phyloP scores from a whole-genome alignment of 2,113 vertebrate species.

The Coptodon rendalli region DNA sequence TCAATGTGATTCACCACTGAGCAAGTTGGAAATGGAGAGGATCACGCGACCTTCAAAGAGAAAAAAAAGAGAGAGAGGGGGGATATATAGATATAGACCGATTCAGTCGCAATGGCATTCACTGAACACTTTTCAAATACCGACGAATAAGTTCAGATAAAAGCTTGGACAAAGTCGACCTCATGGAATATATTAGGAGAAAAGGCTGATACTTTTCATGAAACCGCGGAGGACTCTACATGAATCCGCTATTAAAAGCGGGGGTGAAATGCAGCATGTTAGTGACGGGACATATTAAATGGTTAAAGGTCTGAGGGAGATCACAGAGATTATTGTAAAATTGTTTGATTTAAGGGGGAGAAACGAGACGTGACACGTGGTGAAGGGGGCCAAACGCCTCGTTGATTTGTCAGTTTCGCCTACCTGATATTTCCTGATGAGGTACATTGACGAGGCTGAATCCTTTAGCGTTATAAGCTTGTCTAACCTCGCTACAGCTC shows the following conservation, averaged over 20 bases:
- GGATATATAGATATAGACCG: neutral
- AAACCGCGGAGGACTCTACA: neutral
- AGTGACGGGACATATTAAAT: neutral
- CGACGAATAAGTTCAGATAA: neutral
- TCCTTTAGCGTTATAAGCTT: constrained; percentile 85
- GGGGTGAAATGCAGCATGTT: neutral
- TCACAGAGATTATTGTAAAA: neutral
- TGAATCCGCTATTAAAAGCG: neutral
- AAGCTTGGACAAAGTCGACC: neutral
- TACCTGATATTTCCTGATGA: constrained; percentile 92
- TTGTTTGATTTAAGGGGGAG: neutral
- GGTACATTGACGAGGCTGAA: constrained; percentile 86
- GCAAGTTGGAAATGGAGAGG: neutral
- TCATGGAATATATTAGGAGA: neutral
- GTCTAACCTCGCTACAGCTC: constrained; percentile 88
- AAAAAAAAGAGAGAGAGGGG: neutral
- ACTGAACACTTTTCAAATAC: neutral
- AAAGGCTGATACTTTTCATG: neutral
- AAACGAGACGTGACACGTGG: constrained; percentile 5
- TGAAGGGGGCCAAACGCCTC: neutral
- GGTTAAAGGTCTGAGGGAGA: neutral
- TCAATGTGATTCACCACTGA: neutral
- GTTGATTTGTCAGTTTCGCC: neutral
- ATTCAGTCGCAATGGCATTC: neutral
- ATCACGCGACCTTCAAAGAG: neutral